These are phyloP conservation scores for Arctia plantaginis DNA, from an alignment of 2,888 invertebrate species.

Conservation along the genomic window DNA sequence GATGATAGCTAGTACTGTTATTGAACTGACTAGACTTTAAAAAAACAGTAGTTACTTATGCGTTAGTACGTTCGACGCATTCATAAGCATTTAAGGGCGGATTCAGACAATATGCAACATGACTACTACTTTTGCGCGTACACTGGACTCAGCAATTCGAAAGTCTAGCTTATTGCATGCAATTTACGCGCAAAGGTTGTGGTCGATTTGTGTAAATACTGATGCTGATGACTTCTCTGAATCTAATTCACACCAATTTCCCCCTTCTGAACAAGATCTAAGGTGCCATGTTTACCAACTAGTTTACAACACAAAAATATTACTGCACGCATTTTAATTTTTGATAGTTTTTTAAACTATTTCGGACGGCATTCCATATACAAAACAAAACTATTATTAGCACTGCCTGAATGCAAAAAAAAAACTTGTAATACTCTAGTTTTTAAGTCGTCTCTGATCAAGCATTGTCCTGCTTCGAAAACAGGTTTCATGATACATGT, in stretches of 20 bases:
- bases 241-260: neutral
- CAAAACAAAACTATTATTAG: conserved; percentile 23
- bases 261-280: neutral
- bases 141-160: neutral
- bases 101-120: too few species aligned
- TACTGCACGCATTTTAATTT: neutral
- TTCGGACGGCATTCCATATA: neutral
- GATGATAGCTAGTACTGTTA: neutral
- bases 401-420: conserved; percentile 27
- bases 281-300: neutral
- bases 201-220: too few species aligned
- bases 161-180: neutral
- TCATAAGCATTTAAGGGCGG: too few species aligned
- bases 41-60: neutral
- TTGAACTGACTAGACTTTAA: neutral
- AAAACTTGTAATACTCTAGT: conserved; percentile 43
- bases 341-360: neutral
- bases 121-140: neutral
- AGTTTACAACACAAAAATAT: conserved; percentile 1
- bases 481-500: conserved; percentile 30
- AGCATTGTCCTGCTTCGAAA: conserved; percentile 24
- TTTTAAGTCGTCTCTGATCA: conserved; percentile 36
- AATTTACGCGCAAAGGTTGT: too few species aligned
- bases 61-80: too few species aligned
- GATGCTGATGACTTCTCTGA: neutral